Conservation (phyloP, 2,888 invertebrate genomes). For the Choreutis nemorana region DNA sequence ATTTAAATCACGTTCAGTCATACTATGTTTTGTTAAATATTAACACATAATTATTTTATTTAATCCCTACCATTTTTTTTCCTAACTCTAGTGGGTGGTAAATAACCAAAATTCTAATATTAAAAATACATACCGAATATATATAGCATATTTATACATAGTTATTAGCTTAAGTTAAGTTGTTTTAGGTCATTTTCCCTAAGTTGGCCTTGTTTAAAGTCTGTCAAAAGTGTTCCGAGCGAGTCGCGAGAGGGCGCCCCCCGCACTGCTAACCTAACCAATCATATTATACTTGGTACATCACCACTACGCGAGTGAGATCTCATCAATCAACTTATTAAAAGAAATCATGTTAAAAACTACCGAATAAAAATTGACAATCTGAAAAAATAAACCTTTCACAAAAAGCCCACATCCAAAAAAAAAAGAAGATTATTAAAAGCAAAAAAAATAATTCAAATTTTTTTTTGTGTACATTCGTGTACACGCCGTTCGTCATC, state of each 20-base stretch:
- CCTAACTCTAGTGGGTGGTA: slow-evolving; percentile 65
- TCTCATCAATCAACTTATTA: slow-evolving; percentile 28
- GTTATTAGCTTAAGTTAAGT: slow-evolving; percentile 66
- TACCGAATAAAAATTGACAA: slow-evolving; percentile 22
- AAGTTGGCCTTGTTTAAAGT: slow-evolving; percentile 59
- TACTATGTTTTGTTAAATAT: slow-evolving; percentile 60
- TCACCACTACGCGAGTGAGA: slow-evolving; percentile 21
- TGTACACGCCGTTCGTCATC: slow-evolving; percentile 30
- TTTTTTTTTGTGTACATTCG: slow-evolving; percentile 24
- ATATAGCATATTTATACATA: slow-evolving; percentile 66
- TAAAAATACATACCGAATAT: slow-evolving; percentile 66
- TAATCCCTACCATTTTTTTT: slow-evolving; percentile 58
- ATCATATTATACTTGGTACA: slow-evolving; percentile 8
- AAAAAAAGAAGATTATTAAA: slow-evolving; percentile 40
- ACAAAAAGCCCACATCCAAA: slow-evolving; percentile 60
- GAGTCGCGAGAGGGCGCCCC: slow-evolving; percentile 17
- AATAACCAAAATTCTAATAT: slow-evolving; percentile 66
- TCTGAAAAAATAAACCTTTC: slow-evolving; percentile 29
- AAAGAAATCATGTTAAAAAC: slow-evolving; percentile 45
- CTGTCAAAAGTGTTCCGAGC: slow-evolving; percentile 48
- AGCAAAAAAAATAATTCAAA: slow-evolving; percentile 36
- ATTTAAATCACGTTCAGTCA: slow-evolving; percentile 61
- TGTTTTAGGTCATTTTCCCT: slow-evolving; percentile 60
- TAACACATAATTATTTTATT: slow-evolving; percentile 63
- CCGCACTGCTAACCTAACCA: slow-evolving; percentile 13